Percentiles rank a stretch among this genome's conserved stretches.
Evolutionary conservation across 2,888 invertebrate species (phyloP).

Genomic region (Meteorus cinctellus): DNA sequence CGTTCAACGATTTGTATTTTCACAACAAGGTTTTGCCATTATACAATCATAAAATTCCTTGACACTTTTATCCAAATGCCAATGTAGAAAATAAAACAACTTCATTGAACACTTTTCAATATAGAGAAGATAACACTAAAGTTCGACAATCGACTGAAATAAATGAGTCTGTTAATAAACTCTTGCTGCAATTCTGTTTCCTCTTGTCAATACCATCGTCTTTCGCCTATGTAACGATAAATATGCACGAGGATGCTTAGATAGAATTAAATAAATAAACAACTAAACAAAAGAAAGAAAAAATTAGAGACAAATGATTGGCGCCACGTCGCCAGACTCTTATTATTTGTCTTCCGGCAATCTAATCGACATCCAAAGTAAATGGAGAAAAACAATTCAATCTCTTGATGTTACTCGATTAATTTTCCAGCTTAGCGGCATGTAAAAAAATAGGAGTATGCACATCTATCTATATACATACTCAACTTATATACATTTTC

Average conservation of each 20-base stretch:
- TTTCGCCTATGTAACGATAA: background rate
- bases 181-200: background rate
- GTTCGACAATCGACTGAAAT: background rate
- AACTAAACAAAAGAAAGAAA: background rate
- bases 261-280: conserved; percentile 9
- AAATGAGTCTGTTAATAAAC: background rate
- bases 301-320: background rate
- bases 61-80: background rate
- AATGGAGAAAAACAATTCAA: background rate
- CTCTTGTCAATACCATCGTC: background rate
- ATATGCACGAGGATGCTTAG: background rate
- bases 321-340: background rate
- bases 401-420: background rate
- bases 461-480: background rate
- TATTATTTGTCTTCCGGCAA: conserved; percentile 12
- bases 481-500: background rate
- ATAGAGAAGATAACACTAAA: background rate
- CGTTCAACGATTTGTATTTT: conserved; percentile 4
- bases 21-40: background rate
- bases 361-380: conserved; percentile 11
- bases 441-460: background rate
- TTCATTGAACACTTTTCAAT: background rate
- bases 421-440: background rate
- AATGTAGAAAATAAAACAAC: background rate
- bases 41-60: background rate